These are phyloP conservation scores for Perdix hodgsoniae DNA, from an alignment of 2,797 vertebrate genomes.

Conservation along the genomic window DNA sequence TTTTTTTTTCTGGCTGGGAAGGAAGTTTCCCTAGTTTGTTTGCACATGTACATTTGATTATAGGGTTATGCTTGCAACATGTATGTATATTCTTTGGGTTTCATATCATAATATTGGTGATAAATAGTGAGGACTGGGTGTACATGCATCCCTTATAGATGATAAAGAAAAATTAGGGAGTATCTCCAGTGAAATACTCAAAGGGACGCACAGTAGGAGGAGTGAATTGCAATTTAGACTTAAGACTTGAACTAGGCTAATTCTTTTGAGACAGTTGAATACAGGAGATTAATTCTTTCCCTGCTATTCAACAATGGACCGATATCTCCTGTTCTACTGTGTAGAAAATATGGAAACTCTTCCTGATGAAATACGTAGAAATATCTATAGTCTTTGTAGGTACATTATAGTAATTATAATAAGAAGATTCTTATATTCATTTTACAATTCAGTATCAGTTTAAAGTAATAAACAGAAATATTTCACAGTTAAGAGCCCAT, in stretches of 20 bases:
- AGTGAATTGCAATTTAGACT: not conserved
- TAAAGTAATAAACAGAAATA: not conserved
- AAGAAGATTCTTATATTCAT: not conserved
- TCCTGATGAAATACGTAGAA: not conserved
- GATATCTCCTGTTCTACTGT: not conserved
- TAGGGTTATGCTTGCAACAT: not conserved
- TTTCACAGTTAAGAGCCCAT: not conserved
- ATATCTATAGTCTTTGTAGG: not conserved
- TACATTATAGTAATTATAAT: not conserved
- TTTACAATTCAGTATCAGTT: not conserved
- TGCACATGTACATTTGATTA: not conserved
- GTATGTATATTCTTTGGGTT: not conserved
- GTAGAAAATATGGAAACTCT: not conserved
- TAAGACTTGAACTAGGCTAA: not conserved
- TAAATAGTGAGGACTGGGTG: not conserved
- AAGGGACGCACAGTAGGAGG: not conserved
- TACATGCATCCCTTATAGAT: not conserved
- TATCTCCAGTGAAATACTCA: not conserved
- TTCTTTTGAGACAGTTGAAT: not conserved
- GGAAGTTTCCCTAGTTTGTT: not conserved
- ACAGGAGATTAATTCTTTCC: not conserved
- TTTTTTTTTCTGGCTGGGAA: not conserved
- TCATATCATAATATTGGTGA: not conserved
- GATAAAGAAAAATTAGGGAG: not conserved
- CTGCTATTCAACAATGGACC: not conserved